Evolutionary conservation across 2,113 vertebrate genomes (phyloP), one percentile per base, ranked within the genome.

Genomic region (Clinocottus analis): DNA sequence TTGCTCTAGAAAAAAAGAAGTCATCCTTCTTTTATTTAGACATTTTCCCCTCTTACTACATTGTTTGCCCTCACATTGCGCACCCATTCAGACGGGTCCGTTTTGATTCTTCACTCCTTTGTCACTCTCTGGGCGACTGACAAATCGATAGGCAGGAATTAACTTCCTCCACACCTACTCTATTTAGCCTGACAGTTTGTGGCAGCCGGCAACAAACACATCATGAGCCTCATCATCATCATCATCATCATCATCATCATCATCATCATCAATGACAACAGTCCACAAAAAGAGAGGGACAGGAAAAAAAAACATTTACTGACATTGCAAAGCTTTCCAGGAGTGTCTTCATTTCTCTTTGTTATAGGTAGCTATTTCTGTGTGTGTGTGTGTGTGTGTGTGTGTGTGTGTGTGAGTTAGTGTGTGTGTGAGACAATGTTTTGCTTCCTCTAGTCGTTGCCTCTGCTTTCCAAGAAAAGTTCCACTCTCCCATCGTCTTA

Each of bases 401-500:
- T 62, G 60, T 2, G 6, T 67, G 1, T 61, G 25, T 33, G 27
- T 69, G 71, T 31, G n/a, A n/a, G n/a, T n/a, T n/a, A n/a, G 60
- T 2, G 6, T 67, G 1, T 61, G 25, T 33, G 27, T 69, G 71
- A 27, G 13, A 53, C 14, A 64, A 55, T 25, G 37, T 27, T 72
- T 51, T 53, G 21, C 60, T 23, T 41, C 41, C 31, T 23, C 6
- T 47, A 27, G 41, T 62, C 61, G 43, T 37, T 61, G 56, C n/a
- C 51, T 43, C 62, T 78, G 72, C 76, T 90, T 84, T 89, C 76
- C 73, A 89, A 75, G 85, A 88, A 89, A 86, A 89, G 64, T 87
- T 89, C 73, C 71, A 19, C 63, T 58, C 75, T 45, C 47, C 83
- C 47, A 55, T 81, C 37, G 74, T 76, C 43, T 61, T 21, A 47